Percentiles rank a stretch among this genome's conserved stretches.
Conservation (phyloP, 2,797 vertebrate species). For the Microcaecilia unicolor region DNA sequence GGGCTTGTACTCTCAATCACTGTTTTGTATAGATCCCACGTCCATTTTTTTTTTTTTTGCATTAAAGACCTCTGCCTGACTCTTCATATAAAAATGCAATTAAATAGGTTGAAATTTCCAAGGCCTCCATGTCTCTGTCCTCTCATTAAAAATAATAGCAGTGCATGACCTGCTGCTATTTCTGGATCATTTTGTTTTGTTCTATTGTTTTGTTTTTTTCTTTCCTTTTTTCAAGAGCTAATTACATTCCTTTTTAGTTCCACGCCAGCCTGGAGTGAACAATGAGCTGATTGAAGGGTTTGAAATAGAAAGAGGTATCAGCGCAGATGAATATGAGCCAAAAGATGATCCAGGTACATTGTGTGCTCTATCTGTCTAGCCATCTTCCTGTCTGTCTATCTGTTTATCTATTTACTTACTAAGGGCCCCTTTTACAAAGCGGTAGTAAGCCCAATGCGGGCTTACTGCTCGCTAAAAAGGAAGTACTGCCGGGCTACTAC, state of each 20-base stretch:
- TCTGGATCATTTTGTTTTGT: too few species aligned
- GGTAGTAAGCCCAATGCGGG: too few species aligned
- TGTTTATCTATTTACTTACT: too few species aligned
- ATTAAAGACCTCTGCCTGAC: neutral
- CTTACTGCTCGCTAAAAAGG: too few species aligned
- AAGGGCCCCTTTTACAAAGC: too few species aligned
- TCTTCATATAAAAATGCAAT: constrained; percentile 3
- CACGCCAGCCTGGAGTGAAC: constrained; percentile 72
- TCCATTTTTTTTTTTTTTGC: constrained; percentile 8
- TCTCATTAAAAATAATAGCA: constrained; percentile 12
- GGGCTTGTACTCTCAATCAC: too few species aligned
- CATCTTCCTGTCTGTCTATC: too few species aligned
- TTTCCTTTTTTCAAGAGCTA: neutral
- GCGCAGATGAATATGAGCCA: constrained; percentile 70
- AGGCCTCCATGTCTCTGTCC: neutral
- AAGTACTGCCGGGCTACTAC: too few species aligned
- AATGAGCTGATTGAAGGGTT: constrained; percentile 71
- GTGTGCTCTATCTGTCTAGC: too few species aligned
- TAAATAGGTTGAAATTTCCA: constrained; percentile 7
- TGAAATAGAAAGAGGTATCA: constrained; percentile 89
- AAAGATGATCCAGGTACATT: constrained; percentile 83
- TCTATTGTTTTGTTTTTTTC: too few species aligned
- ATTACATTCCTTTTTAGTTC: constrained; percentile 60
- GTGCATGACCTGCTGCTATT: constrained; percentile 1
- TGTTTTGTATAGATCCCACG: constrained; percentile 1